Evolutionary conservation across 1,140 invertebrate species (phyloP).

Genomic region (Medauroidea extradentata): DNA sequence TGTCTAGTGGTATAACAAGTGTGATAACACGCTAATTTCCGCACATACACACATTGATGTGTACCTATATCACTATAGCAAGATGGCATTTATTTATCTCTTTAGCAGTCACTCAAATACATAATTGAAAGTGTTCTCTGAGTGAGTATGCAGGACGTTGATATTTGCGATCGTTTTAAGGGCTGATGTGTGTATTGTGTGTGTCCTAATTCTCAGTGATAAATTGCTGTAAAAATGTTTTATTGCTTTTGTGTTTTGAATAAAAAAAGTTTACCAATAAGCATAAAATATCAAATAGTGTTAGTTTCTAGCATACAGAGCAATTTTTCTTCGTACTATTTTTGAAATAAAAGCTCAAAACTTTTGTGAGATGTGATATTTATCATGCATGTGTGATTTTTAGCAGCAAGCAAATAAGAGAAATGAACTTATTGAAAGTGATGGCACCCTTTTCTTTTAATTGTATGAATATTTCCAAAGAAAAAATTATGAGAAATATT

Average conservation of each 20-base stretch:
- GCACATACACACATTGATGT: too few species aligned
- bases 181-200: not conserved
- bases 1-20: too few species aligned
- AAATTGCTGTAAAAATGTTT: not conserved
- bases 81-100: too few species aligned
- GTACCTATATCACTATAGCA: too few species aligned
- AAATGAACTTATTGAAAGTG: too few species aligned
- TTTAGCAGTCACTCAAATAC: too few species aligned
- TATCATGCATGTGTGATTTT: conserved; percentile 14
- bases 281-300: not conserved
- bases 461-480: too few species aligned
- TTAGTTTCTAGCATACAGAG: conserved; percentile 2
- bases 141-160: not conserved
- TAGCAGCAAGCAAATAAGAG: conserved; percentile 1
- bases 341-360: conserved; percentile 20
- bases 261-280: conserved; percentile 1
- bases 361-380: conserved; percentile 21
- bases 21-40: too few species aligned
- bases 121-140: too few species aligned
- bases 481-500: too few species aligned
- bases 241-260: not conserved
- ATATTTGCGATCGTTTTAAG: not conserved
- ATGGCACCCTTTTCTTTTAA: too few species aligned
- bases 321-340: not conserved
- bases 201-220: not conserved